Conservation (phyloP, 2,797 vertebrate genomes). For the Microtus obscurus region DNA sequence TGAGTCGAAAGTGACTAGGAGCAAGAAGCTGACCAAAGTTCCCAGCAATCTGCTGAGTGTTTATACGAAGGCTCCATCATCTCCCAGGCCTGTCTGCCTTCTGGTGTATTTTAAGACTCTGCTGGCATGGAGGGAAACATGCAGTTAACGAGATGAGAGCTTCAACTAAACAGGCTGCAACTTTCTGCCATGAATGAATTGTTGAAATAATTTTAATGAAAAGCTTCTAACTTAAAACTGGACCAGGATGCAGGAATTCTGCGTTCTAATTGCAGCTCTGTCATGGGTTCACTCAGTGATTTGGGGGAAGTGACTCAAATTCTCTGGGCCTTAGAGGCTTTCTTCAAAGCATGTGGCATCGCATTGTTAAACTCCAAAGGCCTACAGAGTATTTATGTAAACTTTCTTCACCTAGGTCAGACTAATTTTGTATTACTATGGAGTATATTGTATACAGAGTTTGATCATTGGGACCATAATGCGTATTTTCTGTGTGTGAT, state of each 20-base stretch:
- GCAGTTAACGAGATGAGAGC: slow-evolving; percentile 69
- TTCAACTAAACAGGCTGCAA: slow-evolving; percentile 66
- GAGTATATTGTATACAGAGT: not conserved
- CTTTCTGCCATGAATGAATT: slow-evolving; percentile 73
- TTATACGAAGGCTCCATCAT: slow-evolving; percentile 68
- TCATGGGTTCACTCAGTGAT: slow-evolving; percentile 15
- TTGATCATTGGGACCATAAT: not conserved
- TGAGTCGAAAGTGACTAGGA: slow-evolving; percentile 71
- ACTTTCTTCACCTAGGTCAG: not conserved
- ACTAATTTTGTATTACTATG: not conserved
- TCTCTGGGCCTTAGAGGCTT: slow-evolving; percentile 54
- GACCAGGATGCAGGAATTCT: slow-evolving; percentile 47
- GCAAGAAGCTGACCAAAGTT: slow-evolving; percentile 66
- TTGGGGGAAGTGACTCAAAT: slow-evolving; percentile 51
- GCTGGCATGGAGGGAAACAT: slow-evolving; percentile 66
- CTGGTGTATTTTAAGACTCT: slow-evolving; percentile 78
- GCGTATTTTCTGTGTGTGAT: not conserved
- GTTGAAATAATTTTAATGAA: slow-evolving; percentile 76
- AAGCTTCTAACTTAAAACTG: slow-evolving; percentile 72
- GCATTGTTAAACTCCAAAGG: not conserved
- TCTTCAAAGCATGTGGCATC: not conserved
- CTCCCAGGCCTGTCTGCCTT: slow-evolving; percentile 67
- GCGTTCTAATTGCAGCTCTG: slow-evolving; percentile 45
- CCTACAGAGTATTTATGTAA: not conserved
- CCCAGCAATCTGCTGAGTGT: slow-evolving; percentile 66